Conservation (phyloP, 2,113 vertebrate genomes). For the Dipodomys stephensi region DNA sequence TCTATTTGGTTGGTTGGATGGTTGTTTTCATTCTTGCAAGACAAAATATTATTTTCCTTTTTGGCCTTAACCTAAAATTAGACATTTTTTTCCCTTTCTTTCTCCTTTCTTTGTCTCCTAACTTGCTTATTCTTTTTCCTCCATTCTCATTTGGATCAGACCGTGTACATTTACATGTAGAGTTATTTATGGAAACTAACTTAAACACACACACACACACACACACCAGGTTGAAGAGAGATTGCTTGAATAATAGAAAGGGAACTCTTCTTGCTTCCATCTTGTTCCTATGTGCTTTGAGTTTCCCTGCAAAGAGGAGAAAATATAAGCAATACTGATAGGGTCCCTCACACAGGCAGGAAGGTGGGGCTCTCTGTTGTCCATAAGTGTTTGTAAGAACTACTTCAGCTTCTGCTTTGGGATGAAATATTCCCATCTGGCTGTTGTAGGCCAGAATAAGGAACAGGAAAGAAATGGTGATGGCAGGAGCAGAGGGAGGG, state of each 20-base stretch:
- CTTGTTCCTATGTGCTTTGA: not conserved
- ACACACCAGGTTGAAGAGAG: not conserved
- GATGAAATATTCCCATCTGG: not conserved
- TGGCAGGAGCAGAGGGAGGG: not conserved
- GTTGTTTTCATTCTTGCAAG: not conserved
- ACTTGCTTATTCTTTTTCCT: not conserved
- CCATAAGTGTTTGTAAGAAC: not conserved
- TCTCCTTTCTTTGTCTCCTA: not conserved
- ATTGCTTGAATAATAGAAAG: not conserved
- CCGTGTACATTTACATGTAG: not conserved
- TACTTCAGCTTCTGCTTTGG: not conserved
- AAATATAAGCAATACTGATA: not conserved
- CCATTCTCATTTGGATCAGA: not conserved
- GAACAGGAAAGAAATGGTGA: not conserved
- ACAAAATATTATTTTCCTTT: conserved; percentile 34
- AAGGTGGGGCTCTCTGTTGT: not conserved
- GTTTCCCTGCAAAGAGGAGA: not conserved
- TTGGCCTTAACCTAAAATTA: not conserved
- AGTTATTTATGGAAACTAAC: not conserved
- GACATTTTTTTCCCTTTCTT: not conserved
- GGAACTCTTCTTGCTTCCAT: not conserved
- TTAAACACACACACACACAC: not conserved
- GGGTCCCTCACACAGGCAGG: not conserved
- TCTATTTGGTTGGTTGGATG: not conserved
- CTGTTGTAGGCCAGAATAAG: not conserved